Conservation (phyloP, 53 echinoderm and acorn worm species). For the Patiria pectinifera region DNA sequence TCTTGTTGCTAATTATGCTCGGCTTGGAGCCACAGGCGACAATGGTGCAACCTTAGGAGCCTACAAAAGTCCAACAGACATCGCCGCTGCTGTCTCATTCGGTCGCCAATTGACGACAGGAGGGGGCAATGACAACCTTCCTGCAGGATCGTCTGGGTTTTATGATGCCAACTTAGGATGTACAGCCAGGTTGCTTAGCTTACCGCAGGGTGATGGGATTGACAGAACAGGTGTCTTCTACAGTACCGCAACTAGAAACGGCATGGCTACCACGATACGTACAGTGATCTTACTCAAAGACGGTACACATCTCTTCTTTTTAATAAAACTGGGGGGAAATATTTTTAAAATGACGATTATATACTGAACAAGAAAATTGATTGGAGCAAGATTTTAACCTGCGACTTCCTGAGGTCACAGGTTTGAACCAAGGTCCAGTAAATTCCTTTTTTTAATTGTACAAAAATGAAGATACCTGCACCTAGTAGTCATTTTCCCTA, state of each 20-base stretch:
- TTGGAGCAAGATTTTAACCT: too few relatives aligned
- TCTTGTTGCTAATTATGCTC: conserved; percentile 10
- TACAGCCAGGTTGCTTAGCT: not conserved
- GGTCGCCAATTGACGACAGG: conserved; percentile 46
- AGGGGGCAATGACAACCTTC: conserved; percentile 17
- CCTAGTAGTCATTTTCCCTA: too few relatives aligned
- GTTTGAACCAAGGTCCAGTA: too few relatives aligned
- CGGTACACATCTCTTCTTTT: not conserved
- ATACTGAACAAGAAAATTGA: too few relatives aligned
- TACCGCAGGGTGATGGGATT: not conserved
- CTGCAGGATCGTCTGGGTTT: not conserved
- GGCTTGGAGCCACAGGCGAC: not conserved
- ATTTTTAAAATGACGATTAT: too few relatives aligned
- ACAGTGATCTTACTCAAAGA: not conserved
- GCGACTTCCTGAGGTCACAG: too few relatives aligned
- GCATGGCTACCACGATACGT: not conserved
- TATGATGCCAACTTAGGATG: not conserved
- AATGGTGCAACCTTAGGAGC: not conserved
- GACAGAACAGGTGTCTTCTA: conserved; percentile 22
- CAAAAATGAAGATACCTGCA: too few relatives aligned
- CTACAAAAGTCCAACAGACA: conserved; percentile 27
- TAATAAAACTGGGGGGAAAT: too few relatives aligned
- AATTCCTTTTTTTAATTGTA: too few relatives aligned
- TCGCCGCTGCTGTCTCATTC: conserved; percentile 27
- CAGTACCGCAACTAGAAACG: not conserved